These are phyloP conservation scores for Hepsetus odoe DNA, from an alignment of 2,113 vertebrate genomes.

Conservation along the genomic window DNA sequence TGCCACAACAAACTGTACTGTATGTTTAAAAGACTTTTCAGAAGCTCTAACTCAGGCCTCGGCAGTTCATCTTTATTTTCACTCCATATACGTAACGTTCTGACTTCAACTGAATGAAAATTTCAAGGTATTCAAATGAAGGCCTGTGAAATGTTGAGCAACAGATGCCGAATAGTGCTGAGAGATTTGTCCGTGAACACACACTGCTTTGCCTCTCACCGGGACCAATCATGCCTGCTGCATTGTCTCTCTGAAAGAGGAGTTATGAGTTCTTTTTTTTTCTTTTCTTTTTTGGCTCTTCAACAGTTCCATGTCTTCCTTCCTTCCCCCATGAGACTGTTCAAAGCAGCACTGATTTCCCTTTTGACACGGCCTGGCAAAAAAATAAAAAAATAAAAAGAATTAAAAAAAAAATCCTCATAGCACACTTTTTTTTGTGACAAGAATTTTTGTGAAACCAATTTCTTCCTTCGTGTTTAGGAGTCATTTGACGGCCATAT, in stretches of 20 bases:
- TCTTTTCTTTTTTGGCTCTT: constrained; percentile 15
- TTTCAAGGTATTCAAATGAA: constrained; percentile 38
- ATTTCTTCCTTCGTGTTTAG: background rate
- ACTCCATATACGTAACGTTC: constrained; percentile 13
- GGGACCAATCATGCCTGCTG: constrained; percentile 25
- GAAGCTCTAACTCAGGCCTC: constrained; percentile 14
- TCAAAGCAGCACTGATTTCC: constrained; percentile 35
- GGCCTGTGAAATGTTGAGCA: constrained; percentile 29
- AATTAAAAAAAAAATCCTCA: constrained; percentile 11
- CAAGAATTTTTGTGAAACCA: no score
- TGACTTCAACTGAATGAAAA: constrained; percentile 27
- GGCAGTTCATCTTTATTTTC: constrained; percentile 20
- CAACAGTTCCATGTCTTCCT: constrained; percentile 24
- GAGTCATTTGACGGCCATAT: background rate
- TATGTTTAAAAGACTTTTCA: constrained; percentile 22
- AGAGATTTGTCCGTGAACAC: constrained; percentile 51
- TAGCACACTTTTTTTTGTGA: background rate
- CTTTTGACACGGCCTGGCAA: constrained; percentile 25
- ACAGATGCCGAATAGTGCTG: constrained; percentile 32
- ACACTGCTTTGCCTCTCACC: constrained; percentile 29
- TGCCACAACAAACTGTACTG: constrained; percentile 26
- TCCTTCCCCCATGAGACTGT: constrained; percentile 21
- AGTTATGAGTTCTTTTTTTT: constrained; percentile 24
- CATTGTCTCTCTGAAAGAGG: constrained; percentile 38
- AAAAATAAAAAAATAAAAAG: no score